Evolutionary conservation across 2,888 invertebrate genomes (phyloP).

Genomic region (Caenorhabditis afra): DNA sequence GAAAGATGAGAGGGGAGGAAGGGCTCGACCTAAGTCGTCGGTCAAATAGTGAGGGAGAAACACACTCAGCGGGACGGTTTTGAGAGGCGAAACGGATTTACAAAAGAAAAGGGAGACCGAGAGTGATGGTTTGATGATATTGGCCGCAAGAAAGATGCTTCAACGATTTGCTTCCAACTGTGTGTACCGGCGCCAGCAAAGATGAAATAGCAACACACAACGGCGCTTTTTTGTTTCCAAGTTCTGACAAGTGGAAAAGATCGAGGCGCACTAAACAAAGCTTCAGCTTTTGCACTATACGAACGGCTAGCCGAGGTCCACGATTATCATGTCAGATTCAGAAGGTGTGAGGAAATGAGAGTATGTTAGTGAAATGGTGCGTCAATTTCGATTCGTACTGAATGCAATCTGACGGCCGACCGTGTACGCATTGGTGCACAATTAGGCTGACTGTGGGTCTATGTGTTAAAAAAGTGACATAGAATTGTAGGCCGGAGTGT

Average conservation of each 20-base stretch:
- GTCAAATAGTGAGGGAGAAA: slow-evolving; percentile 36
- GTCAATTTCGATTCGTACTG: slow-evolving; percentile 49
- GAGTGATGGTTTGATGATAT: slow-evolving; percentile 48
- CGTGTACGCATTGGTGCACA: slow-evolving; percentile 53
- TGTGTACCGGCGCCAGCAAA: too few relatives aligned
- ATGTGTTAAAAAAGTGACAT: neutral
- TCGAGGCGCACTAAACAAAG: too few relatives aligned
- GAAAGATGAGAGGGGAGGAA: neutral
- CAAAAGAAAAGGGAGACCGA: slow-evolving; percentile 10
- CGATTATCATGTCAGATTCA: neutral
- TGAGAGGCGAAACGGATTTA: slow-evolving; percentile 38
- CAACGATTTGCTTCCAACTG: neutral
- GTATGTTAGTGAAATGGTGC: slow-evolving; percentile 42
- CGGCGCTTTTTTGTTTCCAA: neutral
- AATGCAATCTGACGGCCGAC: slow-evolving; percentile 34
- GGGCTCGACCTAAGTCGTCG: slow-evolving; percentile 33
- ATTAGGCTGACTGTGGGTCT: slow-evolving; percentile 51
- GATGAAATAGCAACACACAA: too few relatives aligned
- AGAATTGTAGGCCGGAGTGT: neutral
- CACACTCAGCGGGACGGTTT: slow-evolving; percentile 11
- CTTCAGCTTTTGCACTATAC: neutral
- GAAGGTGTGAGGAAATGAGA: slow-evolving; percentile 4
- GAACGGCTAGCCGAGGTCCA: neutral
- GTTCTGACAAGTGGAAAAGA: too few relatives aligned
- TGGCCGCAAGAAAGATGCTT: neutral